Base-by-base conservation (phyloP, 2,113 vertebrate species). In the Taxidea taxus region DNA sequence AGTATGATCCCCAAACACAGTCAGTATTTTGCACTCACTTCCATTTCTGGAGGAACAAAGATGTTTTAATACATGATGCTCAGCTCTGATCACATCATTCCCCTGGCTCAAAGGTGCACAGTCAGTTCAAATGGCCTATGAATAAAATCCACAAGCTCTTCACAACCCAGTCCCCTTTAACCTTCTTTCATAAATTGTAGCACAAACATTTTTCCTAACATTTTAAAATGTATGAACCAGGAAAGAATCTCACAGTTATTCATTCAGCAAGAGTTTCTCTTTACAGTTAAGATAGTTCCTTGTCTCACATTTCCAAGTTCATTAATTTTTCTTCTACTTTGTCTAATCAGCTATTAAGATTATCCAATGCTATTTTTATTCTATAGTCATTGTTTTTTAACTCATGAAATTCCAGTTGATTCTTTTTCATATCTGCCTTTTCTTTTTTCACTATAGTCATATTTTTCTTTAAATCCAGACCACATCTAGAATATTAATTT, bases 131-230 rank as follows among this genome's bases (percentile, higher is more conserved):
- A 2, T 4, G 60, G 25, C 27, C 54, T 87, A n/a, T 4, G 37
- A 62, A 49, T 81, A 23, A 39, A 92, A 68, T 34, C 31, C 75
- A 74, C n/a, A 47, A 81, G 34, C 3, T 2, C 87, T 96, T 93
- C 54, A 83, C 29, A 47, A 42, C 85, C 10, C 44, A 27, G 21
- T 60, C 8, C 13, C 1, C 23, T n/a, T 87, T 60, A 78, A 42
- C 49, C 7, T 1, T 47, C 1, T 80, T 88, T 60, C 25, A 18
- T 25, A 42, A 84, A 44, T 14, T 1, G 5, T 77, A 91, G 51
- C 10, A 12, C 3, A 70, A 1, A 68, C 0, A 47, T 56, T 44
- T 91, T 39, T 1, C 0, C 1, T 1, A 7, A 37, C 0, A 25
- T 29, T 80, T 97, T 66, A 56, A n/a, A 7, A 47, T 44, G 88